Conservation (phyloP, 2,113 vertebrate species). For the Rhagologus leucostigma region DNA sequence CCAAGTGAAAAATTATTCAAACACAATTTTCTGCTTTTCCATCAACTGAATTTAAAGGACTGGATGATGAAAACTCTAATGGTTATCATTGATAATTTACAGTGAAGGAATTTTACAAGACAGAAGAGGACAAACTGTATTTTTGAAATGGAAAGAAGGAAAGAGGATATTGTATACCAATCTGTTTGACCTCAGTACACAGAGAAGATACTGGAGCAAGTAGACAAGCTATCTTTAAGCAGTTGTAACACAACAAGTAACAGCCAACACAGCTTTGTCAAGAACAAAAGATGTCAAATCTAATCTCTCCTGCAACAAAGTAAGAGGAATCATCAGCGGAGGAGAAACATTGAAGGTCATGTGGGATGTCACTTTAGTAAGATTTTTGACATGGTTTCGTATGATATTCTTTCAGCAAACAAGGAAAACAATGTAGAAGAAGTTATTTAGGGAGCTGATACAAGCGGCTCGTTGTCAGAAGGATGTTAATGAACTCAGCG, state of each 20-base stretch:
- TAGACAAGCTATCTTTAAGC: not conserved
- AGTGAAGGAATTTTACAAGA: not conserved
- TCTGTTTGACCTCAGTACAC: not conserved
- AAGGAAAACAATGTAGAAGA: not conserved
- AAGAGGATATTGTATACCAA: not conserved
- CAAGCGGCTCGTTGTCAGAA: not conserved
- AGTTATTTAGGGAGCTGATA: not conserved
- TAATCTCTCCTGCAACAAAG: not conserved
- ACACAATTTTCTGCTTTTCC: not conserved
- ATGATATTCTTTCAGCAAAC: not conserved
- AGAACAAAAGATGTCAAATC: constrained; percentile 1
- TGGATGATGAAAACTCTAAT: not conserved
- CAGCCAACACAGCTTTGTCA: not conserved
- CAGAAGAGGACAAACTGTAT: not conserved
- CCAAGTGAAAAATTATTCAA: not conserved
- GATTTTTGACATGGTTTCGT: not conserved
- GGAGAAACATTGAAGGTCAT: not conserved
- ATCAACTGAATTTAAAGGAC: not conserved
- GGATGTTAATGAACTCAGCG: not conserved
- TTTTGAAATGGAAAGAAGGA: not conserved
- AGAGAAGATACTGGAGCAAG: not conserved
- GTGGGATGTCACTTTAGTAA: not conserved
- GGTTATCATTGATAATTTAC: not conserved
- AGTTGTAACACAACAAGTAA: not conserved
- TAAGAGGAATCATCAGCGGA: not conserved